These are phyloP conservation scores for Heterodera schachtii DNA, from an alignment of 1,140 invertebrate genomes.

Conservation along the genomic window DNA sequence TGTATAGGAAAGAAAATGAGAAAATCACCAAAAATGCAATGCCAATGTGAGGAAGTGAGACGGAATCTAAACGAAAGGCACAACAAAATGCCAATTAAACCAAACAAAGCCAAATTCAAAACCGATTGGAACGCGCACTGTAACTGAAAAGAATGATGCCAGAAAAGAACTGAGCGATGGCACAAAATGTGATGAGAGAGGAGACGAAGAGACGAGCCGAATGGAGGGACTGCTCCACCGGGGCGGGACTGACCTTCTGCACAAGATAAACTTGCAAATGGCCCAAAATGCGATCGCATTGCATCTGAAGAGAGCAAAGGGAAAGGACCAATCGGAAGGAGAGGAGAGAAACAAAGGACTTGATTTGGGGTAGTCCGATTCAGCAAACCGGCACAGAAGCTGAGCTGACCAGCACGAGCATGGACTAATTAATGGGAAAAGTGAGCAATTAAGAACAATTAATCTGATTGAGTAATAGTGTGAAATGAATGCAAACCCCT, in stretches of 20 bases:
- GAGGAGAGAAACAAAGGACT: not conserved
- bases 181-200: conserved; percentile 34
- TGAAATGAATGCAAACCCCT: conserved; percentile 27
- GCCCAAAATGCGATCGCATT: conserved; percentile 26
- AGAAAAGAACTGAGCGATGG: conserved; percentile 42
- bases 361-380: conserved; percentile 43
- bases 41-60: conserved; percentile 41
- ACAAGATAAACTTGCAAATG: conserved; percentile 24
- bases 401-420: conserved; percentile 36
- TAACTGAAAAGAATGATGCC: conserved; percentile 45
- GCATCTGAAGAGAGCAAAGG: conserved; percentile 4
- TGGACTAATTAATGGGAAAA: conserved; percentile 33
- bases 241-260: not conserved
- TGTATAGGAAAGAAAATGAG: not conserved
- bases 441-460: not conserved
- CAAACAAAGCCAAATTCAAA: not conserved
- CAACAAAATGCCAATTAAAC: not conserved
- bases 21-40: conserved; percentile 18
- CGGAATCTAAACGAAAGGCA: conserved; percentile 34
- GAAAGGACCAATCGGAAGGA: not conserved
- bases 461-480: not conserved
- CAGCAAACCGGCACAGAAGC: conserved; percentile 49
- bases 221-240: conserved; percentile 9
- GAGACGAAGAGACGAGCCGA: conserved; percentile 23
- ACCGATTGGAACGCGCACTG: conserved; percentile 42